Base-by-base conservation (phyloP, 2,113 vertebrate species). In the Penelope pileata region DNA sequence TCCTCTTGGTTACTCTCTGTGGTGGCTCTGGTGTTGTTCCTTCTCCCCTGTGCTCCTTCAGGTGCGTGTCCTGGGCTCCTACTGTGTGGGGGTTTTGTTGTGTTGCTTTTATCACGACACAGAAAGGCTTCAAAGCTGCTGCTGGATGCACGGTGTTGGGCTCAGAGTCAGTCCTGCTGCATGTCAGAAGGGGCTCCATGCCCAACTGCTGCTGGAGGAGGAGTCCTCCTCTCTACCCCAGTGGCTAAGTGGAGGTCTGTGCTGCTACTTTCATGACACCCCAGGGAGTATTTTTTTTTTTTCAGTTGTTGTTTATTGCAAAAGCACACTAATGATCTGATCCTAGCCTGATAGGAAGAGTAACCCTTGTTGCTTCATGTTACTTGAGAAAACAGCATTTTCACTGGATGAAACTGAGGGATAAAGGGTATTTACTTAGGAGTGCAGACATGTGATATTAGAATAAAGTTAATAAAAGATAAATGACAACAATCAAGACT, bases 371-470 rank as follows among this genome's bases (percentile, higher is more conserved):
- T 83, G 36, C 19, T 86, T 59, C 47, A 10, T 9, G 14, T 87
- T 94, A 69, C 75, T 91, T 2, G 1, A 23, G 17, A 40, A n/a
- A 75, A 79, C 82, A 80, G 75, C 59, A 3, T 87, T 93, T 90
- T 85, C 19, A 42, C 12, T 53, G 69, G 68, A 48, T 2, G 32
- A 80, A 75, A 56, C 0, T 48, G 74, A 90, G 75, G 9, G 45
- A 82, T 87, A 82, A 85, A 73, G 42, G 6, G 27, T 73, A 10
- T 91, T 93, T 82, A 72, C 45, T 82, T 94, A 93, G 40, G 66
- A 60, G 40, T n/a, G 30, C 45, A 36, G 43, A 13, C 3, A 2
- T 79, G 47, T 67, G 63, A n/a, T 88, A 42, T 30, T 63, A 68
- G 30, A 87, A 83, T 62, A 68, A 91, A 58, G 50, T 40, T 76